Evolutionary conservation across 2,888 invertebrate species (phyloP), one percentile per base, ranked within the genome.

Genomic region (Druceiella hillmani): DNA sequence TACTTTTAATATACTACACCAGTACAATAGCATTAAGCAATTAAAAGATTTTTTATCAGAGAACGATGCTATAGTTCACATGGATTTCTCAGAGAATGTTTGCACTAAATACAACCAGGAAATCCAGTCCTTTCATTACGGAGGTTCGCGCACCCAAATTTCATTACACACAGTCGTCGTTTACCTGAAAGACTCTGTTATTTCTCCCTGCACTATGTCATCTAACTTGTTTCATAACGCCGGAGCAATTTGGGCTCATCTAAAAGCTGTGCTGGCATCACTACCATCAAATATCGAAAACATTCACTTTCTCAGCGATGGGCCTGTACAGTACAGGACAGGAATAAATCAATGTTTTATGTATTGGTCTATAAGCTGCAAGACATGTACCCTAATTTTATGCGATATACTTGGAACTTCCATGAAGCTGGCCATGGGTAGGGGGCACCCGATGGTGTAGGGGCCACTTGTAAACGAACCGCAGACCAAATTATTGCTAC

Each of bases 101-200:
- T n/a, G n/a, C n/a, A n/a, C n/a, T n/a, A n/a, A n/a, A n/a, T n/a
- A n/a, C n/a, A n/a, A n/a, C n/a, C n/a, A n/a, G n/a, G n/a, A n/a
- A n/a, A n/a, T n/a, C n/a, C n/a, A n/a, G n/a, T n/a, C n/a, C n/a
- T n/a, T n/a, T n/a, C n/a, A n/a, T n/a, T n/a, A n/a, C n/a, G n/a
- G n/a, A n/a, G n/a, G n/a, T n/a, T n/a, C n/a, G n/a, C n/a, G n/a
- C n/a, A n/a, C n/a, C n/a, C n/a, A n/a, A n/a, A n/a, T 47, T 13
- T 54, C 55, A 36, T 41, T 61, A 9, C 60, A 62, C 43, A 60
- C 59, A 17, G 58, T 56, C 9, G 55, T 60, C 4, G 43, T 56
- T 4, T 59, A 59, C 34, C 26, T 41, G 27, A 46, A 44, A 33
- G 28, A 46, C 17, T 46, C 44, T 27, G 28, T 28, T 9, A 41